Evolutionary conservation across 2,113 vertebrate species (phyloP).

Genomic region (Pterocles gutturalis): DNA sequence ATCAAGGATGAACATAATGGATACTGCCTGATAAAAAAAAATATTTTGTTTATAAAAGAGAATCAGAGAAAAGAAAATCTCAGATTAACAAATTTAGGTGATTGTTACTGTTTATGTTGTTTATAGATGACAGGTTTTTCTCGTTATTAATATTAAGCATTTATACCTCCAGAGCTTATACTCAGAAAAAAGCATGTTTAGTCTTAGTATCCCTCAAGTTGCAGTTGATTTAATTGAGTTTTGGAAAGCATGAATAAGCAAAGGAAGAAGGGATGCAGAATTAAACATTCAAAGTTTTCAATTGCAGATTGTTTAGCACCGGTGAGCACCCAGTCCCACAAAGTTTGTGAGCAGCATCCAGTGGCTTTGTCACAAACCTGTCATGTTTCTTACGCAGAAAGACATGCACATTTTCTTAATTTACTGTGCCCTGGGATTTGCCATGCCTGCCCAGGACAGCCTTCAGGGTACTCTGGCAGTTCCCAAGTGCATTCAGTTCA

Average conservation of each 20-base stretch:
- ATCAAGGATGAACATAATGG: conserved; percentile 48
- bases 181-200: background rate
- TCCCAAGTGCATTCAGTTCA: background rate
- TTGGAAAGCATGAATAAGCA: background rate
- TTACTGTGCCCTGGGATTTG: background rate
- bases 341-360: background rate
- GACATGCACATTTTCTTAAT: background rate
- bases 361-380: background rate
- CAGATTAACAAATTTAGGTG: conserved; percentile 49
- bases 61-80: conserved; percentile 52
- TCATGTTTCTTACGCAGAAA: background rate
- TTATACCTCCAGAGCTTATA: conserved; percentile 58
- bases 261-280: background rate
- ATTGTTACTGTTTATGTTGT: conserved; percentile 26
- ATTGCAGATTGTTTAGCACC: background rate
- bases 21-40: conserved; percentile 46
- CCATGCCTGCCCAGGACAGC: background rate
- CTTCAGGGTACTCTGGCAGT: background rate
- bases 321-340: background rate
- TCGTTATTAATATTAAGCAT: conserved; percentile 77
- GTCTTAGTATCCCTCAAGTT: background rate
- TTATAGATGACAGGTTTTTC: conserved; percentile 44
- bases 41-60: conserved; percentile 57
- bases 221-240: background rate
- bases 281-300: background rate